A percentile compares a stretch with the other conserved stretches of the same genome.
Evolutionary conservation across 2,888 invertebrate genomes (phyloP).

Genomic region (Temnothorax unifasciatus): DNA sequence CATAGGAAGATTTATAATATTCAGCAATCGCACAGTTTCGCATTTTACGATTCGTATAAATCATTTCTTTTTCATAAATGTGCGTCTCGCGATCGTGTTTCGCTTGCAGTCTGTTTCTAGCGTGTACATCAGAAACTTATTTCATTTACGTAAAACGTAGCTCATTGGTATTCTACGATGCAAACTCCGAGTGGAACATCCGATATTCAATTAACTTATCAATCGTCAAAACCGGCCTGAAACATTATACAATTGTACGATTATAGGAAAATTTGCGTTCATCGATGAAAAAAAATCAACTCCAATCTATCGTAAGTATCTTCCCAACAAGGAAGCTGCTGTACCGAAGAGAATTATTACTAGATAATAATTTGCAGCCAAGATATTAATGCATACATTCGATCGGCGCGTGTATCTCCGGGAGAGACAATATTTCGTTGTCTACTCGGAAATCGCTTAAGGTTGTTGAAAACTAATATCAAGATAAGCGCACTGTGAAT

Average conservation of each 20-base stretch:
- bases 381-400: slow-evolving; percentile 4
- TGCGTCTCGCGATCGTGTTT: neutral
- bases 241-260: slow-evolving; percentile 17
- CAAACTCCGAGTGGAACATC: neutral
- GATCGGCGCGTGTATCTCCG: neutral
- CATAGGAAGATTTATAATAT: neutral
- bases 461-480: neutral
- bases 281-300: neutral
- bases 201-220: slow-evolving; percentile 24
- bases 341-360: slow-evolving; percentile 7
- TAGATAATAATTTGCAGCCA: slow-evolving; percentile 15
- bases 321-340: slow-evolving; percentile 13
- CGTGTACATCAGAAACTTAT: neutral
- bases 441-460: neutral
- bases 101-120: neutral
- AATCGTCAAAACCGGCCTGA: slow-evolving; percentile 16
- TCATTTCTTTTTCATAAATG: neutral
- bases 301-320: neutral
- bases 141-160: slow-evolving; percentile 20
- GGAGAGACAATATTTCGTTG: slow-evolving; percentile 15
- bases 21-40: neutral
- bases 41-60: neutral
- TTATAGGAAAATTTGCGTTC: neutral
- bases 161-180: neutral
- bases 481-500: slow-evolving; percentile 10